phyloP scores from a whole-genome alignment of 2,113 vertebrate genomes.

The Caretta caretta region DNA sequence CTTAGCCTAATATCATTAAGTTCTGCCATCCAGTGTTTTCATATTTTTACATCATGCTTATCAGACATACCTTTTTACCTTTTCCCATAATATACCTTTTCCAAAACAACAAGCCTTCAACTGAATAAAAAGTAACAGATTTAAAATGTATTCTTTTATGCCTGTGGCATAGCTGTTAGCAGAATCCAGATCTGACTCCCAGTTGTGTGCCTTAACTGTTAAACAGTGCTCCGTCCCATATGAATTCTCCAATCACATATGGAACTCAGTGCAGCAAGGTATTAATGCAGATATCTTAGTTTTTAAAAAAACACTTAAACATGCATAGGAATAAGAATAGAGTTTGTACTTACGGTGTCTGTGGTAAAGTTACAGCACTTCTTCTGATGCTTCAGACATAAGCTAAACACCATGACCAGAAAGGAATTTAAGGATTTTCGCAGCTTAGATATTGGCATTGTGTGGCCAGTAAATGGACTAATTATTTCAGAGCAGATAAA shows the following conservation, averaged over 20 bases:
- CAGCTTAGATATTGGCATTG: background rate
- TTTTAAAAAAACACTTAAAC: background rate
- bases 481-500: background rate
- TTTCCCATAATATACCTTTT: background rate
- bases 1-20: background rate
- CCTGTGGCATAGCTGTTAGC: background rate
- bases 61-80: background rate
- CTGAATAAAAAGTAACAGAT: background rate
- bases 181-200: background rate
- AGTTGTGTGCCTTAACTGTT: background rate
- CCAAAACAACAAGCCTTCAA: background rate
- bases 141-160: background rate
- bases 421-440: background rate
- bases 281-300: background rate
- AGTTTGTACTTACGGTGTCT: background rate
- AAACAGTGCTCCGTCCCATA: background rate
- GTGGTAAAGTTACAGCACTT: background rate
- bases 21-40: background rate
- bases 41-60: background rate
- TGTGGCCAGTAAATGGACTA: background rate
- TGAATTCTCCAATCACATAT: background rate
- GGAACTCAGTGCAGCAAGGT: background rate
- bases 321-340: background rate
- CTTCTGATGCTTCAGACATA: background rate
- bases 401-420: background rate